Conservation (phyloP, 2,113 vertebrate species). For the Antechinus flavipes region DNA sequence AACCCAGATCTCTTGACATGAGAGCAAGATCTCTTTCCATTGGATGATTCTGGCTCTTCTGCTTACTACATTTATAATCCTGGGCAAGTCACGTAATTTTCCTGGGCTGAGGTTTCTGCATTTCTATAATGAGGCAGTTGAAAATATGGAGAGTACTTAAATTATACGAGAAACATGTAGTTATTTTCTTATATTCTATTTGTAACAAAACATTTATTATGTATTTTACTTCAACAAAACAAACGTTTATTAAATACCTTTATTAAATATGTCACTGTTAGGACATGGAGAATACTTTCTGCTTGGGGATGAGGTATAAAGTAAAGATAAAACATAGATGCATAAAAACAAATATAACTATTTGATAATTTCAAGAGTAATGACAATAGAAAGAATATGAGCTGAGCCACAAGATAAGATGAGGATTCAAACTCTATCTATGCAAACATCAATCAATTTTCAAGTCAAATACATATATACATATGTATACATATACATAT, state of each 20-base stretch:
- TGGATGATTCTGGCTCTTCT: not conserved
- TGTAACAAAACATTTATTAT: not conserved
- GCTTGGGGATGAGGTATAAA: not conserved
- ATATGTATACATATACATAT: too few relatives aligned
- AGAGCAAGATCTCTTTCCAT: not conserved
- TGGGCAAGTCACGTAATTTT: not conserved
- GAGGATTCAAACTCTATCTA: not conserved
- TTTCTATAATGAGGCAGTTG: not conserved
- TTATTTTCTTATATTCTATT: not conserved
- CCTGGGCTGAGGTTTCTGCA: not conserved
- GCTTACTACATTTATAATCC: not conserved
- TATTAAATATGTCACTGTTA: not conserved
- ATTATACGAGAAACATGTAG: not conserved
- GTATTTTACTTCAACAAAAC: not conserved
- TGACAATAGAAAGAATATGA: not conserved
- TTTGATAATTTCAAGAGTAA: not conserved
- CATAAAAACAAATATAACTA: not conserved
- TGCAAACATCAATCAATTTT: not conserved
- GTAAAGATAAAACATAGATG: not conserved
- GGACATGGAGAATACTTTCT: not conserved
- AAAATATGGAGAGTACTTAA: not conserved
- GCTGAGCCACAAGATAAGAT: not conserved
- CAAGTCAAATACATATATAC: not conserved
- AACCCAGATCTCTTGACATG: not conserved
- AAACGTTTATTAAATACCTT: not conserved